These are phyloP conservation scores for Prunella strophiata DNA, from an alignment of 2,797 vertebrate species.

Conservation along the genomic window DNA sequence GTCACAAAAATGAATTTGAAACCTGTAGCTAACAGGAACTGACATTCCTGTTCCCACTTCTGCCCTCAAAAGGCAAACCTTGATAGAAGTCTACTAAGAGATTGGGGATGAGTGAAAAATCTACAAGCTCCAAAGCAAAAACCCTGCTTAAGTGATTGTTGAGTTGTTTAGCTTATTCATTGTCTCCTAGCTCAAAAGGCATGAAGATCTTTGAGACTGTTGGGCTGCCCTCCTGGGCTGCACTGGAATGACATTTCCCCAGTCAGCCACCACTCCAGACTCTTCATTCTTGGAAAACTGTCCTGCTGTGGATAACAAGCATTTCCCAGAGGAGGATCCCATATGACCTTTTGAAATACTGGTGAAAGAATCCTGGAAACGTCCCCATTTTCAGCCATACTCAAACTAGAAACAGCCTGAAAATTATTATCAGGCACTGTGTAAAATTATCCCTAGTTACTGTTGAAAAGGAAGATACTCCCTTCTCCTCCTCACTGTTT, in stretches of 20 bases:
- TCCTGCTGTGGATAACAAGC: not conserved
- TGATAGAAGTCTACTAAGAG: not conserved
- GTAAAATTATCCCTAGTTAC: not conserved
- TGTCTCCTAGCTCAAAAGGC: not conserved
- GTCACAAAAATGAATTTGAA: slow-evolving; percentile 1
- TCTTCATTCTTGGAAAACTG: not conserved
- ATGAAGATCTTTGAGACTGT: not conserved
- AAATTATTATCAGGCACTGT: not conserved
- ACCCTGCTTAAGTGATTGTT: not conserved
- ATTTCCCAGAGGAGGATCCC: not conserved
- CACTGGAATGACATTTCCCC: not conserved
- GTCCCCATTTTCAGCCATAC: not conserved
- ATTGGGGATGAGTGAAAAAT: rapidly evolving
- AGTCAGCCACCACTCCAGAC: not conserved
- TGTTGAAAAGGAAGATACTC: not conserved
- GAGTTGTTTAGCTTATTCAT: not conserved
- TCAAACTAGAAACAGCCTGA: not conserved
- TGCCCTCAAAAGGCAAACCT: not conserved
- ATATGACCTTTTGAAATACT: not conserved
- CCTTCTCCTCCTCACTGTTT: not conserved
- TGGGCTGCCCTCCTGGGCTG: not conserved
- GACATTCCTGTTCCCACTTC: not conserved
- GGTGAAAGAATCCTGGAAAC: not conserved
- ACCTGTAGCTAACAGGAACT: slow-evolving; percentile 18
- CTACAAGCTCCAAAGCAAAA: not conserved